Conservation (phyloP, 2,113 vertebrate species). For the Limanda limanda region DNA sequence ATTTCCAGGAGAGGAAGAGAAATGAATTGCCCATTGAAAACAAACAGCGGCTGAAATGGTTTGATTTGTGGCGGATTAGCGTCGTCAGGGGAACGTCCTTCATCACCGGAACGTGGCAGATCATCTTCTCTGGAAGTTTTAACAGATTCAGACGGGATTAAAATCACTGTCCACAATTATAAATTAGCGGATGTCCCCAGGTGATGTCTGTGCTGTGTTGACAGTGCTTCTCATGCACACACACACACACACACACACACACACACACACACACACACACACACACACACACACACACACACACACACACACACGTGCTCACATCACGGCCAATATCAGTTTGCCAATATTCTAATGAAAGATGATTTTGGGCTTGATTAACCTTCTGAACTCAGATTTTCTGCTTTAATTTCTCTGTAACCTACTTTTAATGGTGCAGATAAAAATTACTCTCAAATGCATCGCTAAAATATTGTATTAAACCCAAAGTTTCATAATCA, state of each 20-base stretch:
- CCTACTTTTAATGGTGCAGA: neutral
- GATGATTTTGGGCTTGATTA: neutral
- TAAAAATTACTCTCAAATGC: neutral
- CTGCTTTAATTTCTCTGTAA: too few species aligned
- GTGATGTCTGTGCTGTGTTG: constrained; percentile 10
- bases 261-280: constrained; percentile 1
- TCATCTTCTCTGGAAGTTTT: constrained; percentile 27
- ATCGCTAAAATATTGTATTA: neutral
- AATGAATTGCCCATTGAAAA: constrained; percentile 1
- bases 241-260: neutral
- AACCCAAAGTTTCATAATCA: neutral
- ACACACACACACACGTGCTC: neutral
- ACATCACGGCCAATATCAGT: too few species aligned
- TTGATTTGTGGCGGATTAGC: constrained; percentile 43
- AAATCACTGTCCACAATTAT: constrained; percentile 34
- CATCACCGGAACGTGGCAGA: neutral
- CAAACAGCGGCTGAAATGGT: constrained; percentile 31
- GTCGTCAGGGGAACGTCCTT: constrained; percentile 33
- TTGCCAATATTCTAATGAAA: neutral
- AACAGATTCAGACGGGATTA: constrained; percentile 43
- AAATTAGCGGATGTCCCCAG: constrained; percentile 34
- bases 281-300: neutral
- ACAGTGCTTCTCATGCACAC: neutral
- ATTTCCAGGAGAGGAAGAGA: constrained; percentile 11
- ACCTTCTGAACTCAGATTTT: neutral